Evolutionary conservation across 2,113 vertebrate genomes (phyloP), one percentile per base, ranked within the genome.

Genomic region (Toxotes jaculatrix): DNA sequence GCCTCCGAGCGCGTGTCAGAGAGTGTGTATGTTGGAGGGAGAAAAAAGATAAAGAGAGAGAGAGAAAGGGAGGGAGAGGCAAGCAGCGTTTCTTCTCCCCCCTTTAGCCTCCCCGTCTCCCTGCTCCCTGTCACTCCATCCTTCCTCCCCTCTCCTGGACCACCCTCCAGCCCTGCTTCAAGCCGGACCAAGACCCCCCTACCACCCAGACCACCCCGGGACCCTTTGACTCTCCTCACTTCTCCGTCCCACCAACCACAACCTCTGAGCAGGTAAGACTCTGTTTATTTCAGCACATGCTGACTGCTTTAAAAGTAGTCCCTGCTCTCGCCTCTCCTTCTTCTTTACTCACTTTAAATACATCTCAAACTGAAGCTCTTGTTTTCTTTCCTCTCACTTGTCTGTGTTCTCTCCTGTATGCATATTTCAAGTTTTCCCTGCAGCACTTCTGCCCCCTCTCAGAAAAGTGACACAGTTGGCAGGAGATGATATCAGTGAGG

Each of bases 151-250:
- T 88, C 65, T 86, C 79, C 84, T 88, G 91, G 94, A 93, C 91
- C 93, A 89, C 93, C 92, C 88, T 88, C 70, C 79, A 84, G 77
- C 85, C 92, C 88, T 57, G 53, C 80, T 88, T 80, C 10, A 10
- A 89, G 89, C 87, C 84, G 65, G 77, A 91, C 80, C 71, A 17
- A 62, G 81, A 74, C 80, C 88, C 90, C 83, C 68, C 80, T 14
- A 78, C 90, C 87, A 69, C 87, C 90, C 83, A 88, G 88, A 93
- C 93, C 89, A 77, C 93, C 92, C 93, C 93, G 42, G 94, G 93
- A 95, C 93, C 94, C 93, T 95, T 95, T 93, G 93, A 94, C 94
- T 95, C 90, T 95, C 95, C 95, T 93, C 87, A 93, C 92, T 93
- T 94, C 92, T 95, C 92, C 94, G 68, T 93, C 94, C 94, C 91